Conservation (phyloP, 2,797 vertebrate genomes). For the Cynopterus sphinx region DNA sequence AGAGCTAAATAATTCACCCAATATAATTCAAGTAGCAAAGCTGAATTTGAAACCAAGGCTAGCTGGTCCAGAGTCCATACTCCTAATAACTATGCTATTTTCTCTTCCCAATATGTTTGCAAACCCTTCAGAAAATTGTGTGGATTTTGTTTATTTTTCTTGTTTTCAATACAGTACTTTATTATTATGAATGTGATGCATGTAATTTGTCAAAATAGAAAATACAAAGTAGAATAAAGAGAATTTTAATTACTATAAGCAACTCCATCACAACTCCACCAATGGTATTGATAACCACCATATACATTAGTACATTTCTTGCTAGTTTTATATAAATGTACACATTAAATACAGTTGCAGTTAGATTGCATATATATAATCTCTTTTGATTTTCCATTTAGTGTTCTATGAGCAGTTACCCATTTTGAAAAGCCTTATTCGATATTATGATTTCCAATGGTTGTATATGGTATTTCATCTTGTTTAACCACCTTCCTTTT, state of each 20-base stretch:
- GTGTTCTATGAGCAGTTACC: neutral
- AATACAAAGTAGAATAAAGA: constrained; percentile 20
- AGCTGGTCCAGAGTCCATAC: neutral
- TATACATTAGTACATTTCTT: neutral
- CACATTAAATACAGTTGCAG: neutral
- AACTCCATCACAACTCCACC: neutral
- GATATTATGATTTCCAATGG: neutral
- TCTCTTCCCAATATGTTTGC: neutral
- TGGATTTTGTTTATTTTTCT: constrained; percentile 26
- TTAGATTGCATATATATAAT: neutral
- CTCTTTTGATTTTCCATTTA: constrained; percentile 15
- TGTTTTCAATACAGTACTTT: neutral
- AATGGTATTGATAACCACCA: neutral
- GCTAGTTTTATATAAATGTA: neutral
- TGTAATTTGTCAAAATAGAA: constrained; percentile 39
- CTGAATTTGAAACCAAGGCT: constrained; percentile 1
- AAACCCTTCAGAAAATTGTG: constrained; percentile 34
- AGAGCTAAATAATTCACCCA: constrained; percentile 30
- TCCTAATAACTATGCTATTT: neutral
- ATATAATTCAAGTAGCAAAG: neutral
- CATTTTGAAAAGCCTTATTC: neutral
- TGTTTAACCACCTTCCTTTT: neutral
- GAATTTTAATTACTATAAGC: constrained; percentile 30
- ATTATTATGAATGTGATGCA: neutral
- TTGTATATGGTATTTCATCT: neutral